These are phyloP conservation scores for Lepilemur ruficaudatus DNA, from an alignment of 2,797 vertebrate species.

Conservation along the genomic window DNA sequence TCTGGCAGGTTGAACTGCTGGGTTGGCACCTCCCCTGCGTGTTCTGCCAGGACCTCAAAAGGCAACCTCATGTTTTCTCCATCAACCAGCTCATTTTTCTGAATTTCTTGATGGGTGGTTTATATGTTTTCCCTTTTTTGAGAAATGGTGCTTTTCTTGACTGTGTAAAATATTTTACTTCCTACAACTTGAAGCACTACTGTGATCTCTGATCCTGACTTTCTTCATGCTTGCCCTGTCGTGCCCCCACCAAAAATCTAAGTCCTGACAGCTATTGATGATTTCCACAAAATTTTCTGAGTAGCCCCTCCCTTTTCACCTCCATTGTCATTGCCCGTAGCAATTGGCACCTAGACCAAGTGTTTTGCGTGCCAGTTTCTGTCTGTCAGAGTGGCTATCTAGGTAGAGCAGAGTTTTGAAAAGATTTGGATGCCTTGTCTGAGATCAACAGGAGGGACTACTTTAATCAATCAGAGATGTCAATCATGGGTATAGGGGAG, in stretches of 20 bases:
- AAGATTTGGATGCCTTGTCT: neutral
- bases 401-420: neutral
- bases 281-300: neutral
- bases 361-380: neutral
- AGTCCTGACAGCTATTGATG: neutral
- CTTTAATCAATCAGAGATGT: neutral
- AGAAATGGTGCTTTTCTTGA: neutral
- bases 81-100: neutral
- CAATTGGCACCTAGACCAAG: neutral
- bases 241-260: neutral
- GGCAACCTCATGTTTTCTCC: neutral
- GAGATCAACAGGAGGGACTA: neutral
- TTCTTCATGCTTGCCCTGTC: neutral
- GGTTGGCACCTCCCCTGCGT: neutral
- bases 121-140: neutral
- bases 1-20: neutral
- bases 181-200: neutral
- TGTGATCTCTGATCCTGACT: neutral
- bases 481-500: neutral
- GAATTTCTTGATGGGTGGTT: neutral
- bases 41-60: neutral
- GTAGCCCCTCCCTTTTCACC: neutral
- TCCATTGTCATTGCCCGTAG: neutral
- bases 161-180: neutral
- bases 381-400: neutral